Evolutionary conservation across 2,113 vertebrate genomes (phyloP), one percentile per base, ranked within the genome.

Genomic region (Lycaon pictus): DNA sequence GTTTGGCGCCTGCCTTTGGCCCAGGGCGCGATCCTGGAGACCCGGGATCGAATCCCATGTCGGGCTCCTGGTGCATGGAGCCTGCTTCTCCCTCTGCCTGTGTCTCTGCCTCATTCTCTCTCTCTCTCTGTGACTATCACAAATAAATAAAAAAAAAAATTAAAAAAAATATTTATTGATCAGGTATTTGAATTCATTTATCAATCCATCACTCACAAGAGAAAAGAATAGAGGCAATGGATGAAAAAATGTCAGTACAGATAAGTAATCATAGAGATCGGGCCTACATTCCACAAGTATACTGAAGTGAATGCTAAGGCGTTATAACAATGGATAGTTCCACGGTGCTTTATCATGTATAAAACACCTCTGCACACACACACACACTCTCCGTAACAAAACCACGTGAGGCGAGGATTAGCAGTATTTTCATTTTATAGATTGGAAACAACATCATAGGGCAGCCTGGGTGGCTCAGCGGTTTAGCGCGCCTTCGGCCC

Each of bases 81-180:
- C n/a, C n/a, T n/a, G n/a, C n/a, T n/a, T n/a, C n/a, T n/a, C n/a
- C n/a, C n/a, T n/a, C n/a, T n/a, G n/a, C n/a, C n/a, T n/a, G n/a
- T n/a, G n/a, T n/a, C n/a, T n/a, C n/a, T n/a, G n/a, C n/a, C n/a
- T n/a, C n/a, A n/a, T n/a, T n/a, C n/a, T n/a, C n/a, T n/a, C n/a
- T n/a, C n/a, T n/a, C n/a, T n/a, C n/a, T n/a, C n/a, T n/a, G n/a
- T n/a, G n/a, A n/a, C n/a, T n/a, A n/a, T n/a, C n/a, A n/a, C n/a
- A n/a, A n/a, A n/a, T n/a, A n/a, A n/a, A n/a, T n/a, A n/a, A n/a
- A n/a, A n/a, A n/a, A n/a, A n/a, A n/a, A n/a, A n/a, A n/a, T n/a
- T n/a, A n/a, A n/a, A n/a, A n/a, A n/a, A n/a, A 95, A 72, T 67
- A 89, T 93, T 84, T 93, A 77, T 56, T 79, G 4, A 63, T n/a